A percentile compares a stretch with the other conserved stretches of the same genome.
These are phyloP conservation scores for Zosterops pallidus DNA, from an alignment of 2,113 vertebrate genomes.

Conservation along the genomic window DNA sequence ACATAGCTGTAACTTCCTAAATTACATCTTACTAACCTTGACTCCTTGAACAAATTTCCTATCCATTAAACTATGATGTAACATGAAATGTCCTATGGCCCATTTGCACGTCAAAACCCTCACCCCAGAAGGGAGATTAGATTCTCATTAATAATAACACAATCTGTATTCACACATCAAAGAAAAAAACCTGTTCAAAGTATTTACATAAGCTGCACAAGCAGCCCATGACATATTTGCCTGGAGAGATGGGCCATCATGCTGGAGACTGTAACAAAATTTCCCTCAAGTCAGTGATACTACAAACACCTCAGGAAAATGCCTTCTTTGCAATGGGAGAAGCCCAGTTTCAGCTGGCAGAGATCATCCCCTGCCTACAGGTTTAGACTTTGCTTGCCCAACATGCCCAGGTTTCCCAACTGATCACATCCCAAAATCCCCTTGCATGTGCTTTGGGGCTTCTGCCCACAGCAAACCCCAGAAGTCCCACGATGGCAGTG, in stretches of 20 bases:
- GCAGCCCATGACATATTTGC: background rate
- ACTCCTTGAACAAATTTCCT: background rate
- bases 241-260: background rate
- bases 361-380: background rate
- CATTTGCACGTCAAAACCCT: background rate
- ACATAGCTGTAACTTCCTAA: background rate
- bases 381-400: background rate
- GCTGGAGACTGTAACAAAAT: background rate
- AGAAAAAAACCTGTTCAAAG: background rate
- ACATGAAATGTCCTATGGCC: background rate
- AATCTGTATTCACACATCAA: background rate
- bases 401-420: fast-evolving
- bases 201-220: background rate
- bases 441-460: background rate
- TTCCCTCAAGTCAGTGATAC: background rate
- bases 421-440: background rate
- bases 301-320: background rate
- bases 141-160: background rate
- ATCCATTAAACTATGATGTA: background rate
- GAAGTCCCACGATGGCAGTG: fast-evolving
- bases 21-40: background rate
- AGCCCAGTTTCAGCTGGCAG: background rate
- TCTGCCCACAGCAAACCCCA: background rate
- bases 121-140: background rate
- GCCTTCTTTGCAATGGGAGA: background rate